Evolutionary conservation across 2,113 vertebrate species (phyloP).

Genomic region (Phaetusa simplex): DNA sequence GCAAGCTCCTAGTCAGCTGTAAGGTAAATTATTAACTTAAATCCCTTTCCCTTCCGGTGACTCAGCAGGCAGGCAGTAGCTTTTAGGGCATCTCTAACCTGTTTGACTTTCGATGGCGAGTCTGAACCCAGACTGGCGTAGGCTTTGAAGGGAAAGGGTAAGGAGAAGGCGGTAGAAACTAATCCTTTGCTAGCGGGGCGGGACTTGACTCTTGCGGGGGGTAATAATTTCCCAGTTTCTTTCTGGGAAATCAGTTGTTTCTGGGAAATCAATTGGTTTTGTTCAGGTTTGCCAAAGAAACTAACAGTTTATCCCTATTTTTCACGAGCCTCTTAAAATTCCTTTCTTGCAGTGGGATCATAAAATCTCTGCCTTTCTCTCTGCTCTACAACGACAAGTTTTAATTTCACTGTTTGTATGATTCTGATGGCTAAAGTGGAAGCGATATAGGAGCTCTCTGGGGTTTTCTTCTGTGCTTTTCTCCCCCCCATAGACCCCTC

Average conservation of each 20-base stretch:
- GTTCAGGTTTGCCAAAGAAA: neutral
- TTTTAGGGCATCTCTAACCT: neutral
- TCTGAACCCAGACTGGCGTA: neutral
- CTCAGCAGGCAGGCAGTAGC: neutral
- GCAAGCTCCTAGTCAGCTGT: neutral
- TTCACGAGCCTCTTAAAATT: neutral
- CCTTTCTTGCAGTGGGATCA: neutral
- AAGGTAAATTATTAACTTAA: neutral
- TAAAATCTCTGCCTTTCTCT: neutral
- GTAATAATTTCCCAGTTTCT: neutral
- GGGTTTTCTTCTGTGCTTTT: neutral
- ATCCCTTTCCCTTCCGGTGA: neutral
- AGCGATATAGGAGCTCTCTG: neutral
- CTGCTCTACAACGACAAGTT: neutral
- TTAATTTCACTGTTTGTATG: neutral
- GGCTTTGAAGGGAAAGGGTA: neutral
- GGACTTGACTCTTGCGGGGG: neutral
- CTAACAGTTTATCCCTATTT: neutral
- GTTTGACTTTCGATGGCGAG: fast-evolving
- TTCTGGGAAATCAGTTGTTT: neutral
- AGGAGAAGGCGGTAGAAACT: neutral
- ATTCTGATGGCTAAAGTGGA: neutral
- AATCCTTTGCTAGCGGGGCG: neutral
- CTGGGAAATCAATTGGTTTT: neutral
- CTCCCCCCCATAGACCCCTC: fast-evolving